Base-by-base conservation (phyloP, 2,888 invertebrate species). In the Pseudococcus viburni region DNA sequence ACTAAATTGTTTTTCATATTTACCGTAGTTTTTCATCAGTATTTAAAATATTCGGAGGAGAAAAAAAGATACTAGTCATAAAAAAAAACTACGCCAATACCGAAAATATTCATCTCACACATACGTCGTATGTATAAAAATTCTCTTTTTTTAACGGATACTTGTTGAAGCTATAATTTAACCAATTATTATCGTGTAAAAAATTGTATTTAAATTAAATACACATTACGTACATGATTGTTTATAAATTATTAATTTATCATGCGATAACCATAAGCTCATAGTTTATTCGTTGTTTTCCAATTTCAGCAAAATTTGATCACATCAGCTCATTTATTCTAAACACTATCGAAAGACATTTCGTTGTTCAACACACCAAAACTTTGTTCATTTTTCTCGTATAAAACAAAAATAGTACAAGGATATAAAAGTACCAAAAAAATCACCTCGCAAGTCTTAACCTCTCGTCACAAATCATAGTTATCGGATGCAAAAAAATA, bases 191-290 rank as follows among this genome's bases (percentile, higher is more conserved):
- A 80, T 80, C 42, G 80, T 80, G 80, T 80, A 80, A 80, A 80
- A 80, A 80, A 80, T 80, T 80, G 42, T 80, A 80, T 80, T 80
- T 46, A n/a, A 80, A 80, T n/a, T 80, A 26, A 73, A 73, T 73
- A 80, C 80, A 80, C n/a, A 80, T 26, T 73, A 80, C 42, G 46
- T 80, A 42, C 46, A 80, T 42, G 42, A 80, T 80, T 80, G 42
- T 80, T 42, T 80, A 42, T 42, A 22, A 33, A 33, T 33, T 33
- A 33, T 33, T 33, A 80, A 26, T 22, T 80, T 80, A 80, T 80
- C 80, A 80, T 42, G 42, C 80, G 80, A 80, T 80, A 80, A 42
- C 80, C 3, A 33, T 80, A 80, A 80, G 80, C 80, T 80, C 80
- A 4, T 80, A 42, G 15, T 42, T 42, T 17, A 80, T 80, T 80